Evolutionary conservation across 2,888 invertebrate genomes (phyloP), one percentile per base, ranked within the genome.

Genomic region (Vesta saturnalis): DNA sequence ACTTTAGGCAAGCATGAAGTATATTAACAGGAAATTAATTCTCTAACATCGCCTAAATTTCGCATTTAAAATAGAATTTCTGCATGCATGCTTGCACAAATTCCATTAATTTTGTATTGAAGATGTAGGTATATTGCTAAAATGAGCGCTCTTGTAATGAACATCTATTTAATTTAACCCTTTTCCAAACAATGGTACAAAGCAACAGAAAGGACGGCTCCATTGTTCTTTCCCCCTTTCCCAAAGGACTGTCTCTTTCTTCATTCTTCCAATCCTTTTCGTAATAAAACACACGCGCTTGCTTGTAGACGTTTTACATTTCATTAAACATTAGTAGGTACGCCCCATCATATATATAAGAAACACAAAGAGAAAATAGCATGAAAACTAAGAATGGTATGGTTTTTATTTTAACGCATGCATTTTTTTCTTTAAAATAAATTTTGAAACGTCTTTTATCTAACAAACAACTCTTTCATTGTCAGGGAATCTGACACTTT

Each of bases 261-360:
- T 74, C 76, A 75, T 78, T 79, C 78, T 77, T 77, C 77, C 77
- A 78, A 79, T 79, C 78, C 77, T 78, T 78, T 75, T 73, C 74
- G 77, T 75, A 77, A 76, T 81, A 79, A 80, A 80, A 79, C 77
- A 77, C 79, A 78, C 75, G 77, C 78, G 77, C 77, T 77, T 76
- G 76, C 78, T 73, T 72, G 72, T 76, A 77, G 79, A 77, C 78
- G 76, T 79, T 80, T 81, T 79, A 80, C 79, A 79, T 80, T 80
- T 80, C 80, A 80, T 80, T 80, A 79, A 77, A 76, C 76, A 77
- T 76, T 74, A 74, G 71, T 73, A 67, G 67, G 72, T 72, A 75
- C 74, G 75, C 74, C 73, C 72, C 65, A 62, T 64, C 65, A 72
- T 71, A 70, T 67, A 72, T 71, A 70, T 67, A 75, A 74, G 70